Evolutionary conservation across 2,797 vertebrate genomes (phyloP).

Genomic region (Phoebastria nigripes): DNA sequence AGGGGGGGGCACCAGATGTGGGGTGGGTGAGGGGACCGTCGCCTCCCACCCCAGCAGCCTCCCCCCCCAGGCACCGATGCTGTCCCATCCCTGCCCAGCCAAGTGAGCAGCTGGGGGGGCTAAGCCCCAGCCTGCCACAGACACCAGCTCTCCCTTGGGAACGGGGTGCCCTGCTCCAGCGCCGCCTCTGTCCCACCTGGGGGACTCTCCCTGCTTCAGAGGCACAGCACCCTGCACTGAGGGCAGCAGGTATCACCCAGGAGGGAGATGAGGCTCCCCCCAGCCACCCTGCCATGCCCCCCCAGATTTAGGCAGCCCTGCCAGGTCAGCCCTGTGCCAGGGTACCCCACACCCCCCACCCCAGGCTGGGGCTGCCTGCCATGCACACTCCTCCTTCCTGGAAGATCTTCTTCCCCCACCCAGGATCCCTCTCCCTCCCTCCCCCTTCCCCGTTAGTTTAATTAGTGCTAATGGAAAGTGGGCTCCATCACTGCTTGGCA

Average conservation of each 20-base stretch:
- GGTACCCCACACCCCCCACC: neutral
- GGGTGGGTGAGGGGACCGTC: neutral
- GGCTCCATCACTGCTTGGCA: constrained; percentile 64
- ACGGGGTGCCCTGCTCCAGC: neutral
- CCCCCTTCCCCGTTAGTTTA: constrained; percentile 38
- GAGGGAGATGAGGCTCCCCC: neutral
- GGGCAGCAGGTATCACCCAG: neutral
- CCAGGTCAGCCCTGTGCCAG: neutral
- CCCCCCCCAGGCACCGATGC: neutral
- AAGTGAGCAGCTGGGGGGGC: neutral
- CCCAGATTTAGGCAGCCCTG: neutral
- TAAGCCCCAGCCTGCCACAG: neutral
- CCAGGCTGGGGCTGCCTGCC: neutral
- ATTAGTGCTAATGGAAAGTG: constrained; percentile 74
- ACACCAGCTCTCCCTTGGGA: neutral
- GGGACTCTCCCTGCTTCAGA: neutral
- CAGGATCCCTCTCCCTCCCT: neutral
- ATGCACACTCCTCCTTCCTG: neutral
- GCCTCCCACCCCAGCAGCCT: neutral
- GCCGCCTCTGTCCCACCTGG: neutral
- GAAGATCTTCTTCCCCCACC: neutral
- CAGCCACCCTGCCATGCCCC: accelerated
- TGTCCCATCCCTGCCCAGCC: accelerated
- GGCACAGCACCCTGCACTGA: neutral
- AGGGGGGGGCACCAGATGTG: neutral